Evolutionary conservation across 1,140 invertebrate species (phyloP).

Genomic region (Monomorium pharaonis): DNA sequence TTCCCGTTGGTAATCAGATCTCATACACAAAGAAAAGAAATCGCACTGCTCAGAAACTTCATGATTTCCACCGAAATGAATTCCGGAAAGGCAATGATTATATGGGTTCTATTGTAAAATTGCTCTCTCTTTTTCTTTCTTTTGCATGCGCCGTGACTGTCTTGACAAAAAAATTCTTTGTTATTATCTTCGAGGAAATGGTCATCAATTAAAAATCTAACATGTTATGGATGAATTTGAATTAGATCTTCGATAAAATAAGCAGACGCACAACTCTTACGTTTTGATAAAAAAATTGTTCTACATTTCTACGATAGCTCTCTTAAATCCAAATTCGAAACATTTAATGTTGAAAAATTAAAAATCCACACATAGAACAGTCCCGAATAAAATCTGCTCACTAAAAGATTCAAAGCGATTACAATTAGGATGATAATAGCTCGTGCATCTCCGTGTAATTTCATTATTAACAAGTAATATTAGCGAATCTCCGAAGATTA

Average conservation of each 20-base stretch:
- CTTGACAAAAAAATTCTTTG: too few species aligned
- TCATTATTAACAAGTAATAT: background rate
- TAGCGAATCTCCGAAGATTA: background rate
- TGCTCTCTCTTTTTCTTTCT: too few species aligned
- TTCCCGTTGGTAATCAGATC: slow-evolving; percentile 33
- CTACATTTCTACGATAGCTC: too few species aligned
- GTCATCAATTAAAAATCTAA: too few species aligned
- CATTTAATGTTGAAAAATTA: too few species aligned
- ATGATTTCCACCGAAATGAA: background rate
- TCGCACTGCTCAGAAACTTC: background rate
- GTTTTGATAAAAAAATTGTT: too few species aligned
- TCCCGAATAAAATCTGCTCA: background rate
- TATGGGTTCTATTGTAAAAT: background rate
- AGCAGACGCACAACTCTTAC: too few species aligned
- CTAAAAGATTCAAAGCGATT: background rate
- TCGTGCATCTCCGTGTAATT: background rate
- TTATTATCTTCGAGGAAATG: too few species aligned
- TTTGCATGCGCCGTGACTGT: too few species aligned
- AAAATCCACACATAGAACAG: background rate
- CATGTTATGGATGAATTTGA: background rate
- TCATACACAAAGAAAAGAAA: background rate
- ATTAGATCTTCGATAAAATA: too few species aligned
- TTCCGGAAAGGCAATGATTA: slow-evolving; percentile 7
- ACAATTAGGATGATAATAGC: background rate
- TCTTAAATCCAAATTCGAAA: too few species aligned